Percentiles rank a stretch among this genome's conserved stretches.
Conservation (phyloP, 2,797 vertebrate genomes). For the Acanthis flammea region DNA sequence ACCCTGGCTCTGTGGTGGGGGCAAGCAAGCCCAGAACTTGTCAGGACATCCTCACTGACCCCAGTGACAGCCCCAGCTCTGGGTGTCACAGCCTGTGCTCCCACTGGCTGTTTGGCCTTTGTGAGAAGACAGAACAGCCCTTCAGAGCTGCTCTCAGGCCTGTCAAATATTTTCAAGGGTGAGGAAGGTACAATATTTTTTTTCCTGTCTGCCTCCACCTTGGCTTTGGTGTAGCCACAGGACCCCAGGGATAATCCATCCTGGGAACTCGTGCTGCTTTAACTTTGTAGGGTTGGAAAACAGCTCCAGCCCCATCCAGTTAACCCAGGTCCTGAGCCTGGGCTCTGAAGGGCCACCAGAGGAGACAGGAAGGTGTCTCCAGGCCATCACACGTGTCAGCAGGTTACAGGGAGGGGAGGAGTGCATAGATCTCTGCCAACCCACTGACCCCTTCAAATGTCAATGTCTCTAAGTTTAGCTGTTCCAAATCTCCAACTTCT, state of each 20-base stretch:
- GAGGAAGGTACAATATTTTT: neutral
- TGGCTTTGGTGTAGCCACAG: neutral
- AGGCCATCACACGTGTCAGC: neutral
- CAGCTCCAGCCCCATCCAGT: neutral
- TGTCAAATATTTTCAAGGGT: neutral
- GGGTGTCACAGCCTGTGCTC: neutral
- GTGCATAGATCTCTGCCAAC: neutral
- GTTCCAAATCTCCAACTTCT: neutral
- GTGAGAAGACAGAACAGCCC: neutral
- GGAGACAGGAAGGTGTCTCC: neutral
- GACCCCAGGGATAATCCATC: neutral
- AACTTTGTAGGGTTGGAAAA: neutral
- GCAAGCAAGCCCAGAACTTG: neutral
- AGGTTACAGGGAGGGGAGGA: neutral
- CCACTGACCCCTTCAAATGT: neutral
- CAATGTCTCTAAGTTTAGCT: neutral
- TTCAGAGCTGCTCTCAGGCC: neutral
- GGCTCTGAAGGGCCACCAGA: neutral
- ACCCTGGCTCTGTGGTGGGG: accelerated
- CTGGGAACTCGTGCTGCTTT: neutral
- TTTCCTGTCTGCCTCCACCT: neutral
- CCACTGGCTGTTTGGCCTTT: neutral
- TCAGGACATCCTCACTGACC: neutral
- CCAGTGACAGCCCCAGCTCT: neutral
- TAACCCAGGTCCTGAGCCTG: neutral